A percentile compares a stretch with the other conserved stretches of the same genome.
Evolutionary conservation across 2,888 invertebrate species (phyloP).

Genomic region (Drosophila lutescens): DNA sequence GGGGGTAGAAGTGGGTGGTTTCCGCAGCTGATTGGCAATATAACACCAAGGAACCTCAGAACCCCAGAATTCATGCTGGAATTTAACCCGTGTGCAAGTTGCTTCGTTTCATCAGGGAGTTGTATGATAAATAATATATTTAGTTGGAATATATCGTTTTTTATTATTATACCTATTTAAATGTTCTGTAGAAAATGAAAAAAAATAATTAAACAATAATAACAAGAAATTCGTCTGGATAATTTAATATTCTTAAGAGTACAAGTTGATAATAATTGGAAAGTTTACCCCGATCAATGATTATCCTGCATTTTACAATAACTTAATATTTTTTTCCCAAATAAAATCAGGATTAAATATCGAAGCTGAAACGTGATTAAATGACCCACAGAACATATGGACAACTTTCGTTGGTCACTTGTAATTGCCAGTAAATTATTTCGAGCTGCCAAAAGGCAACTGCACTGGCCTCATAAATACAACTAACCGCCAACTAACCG

Average conservation of each 20-base stretch:
- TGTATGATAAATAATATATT: not conserved
- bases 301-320: no score
- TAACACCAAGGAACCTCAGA: constrained; percentile 47
- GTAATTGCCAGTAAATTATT: constrained; percentile 66
- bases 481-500: constrained; percentile 46
- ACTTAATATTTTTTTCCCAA: no score
- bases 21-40: constrained; percentile 64
- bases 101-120: not conserved
- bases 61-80: not conserved
- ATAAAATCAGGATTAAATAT: not conserved
- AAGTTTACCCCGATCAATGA: no score
- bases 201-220: no score
- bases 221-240: no score
- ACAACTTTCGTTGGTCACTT: constrained; percentile 31
- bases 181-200: no score
- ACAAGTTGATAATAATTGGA: no score
- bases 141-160: not conserved
- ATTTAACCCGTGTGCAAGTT: constrained; percentile 37
- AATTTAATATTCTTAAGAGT: no score
- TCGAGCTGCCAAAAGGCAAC: constrained; percentile 51
- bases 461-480: constrained; percentile 62
- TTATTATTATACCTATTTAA: no score
- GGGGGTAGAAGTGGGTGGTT: constrained; percentile 15
- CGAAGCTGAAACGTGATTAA: not conserved
- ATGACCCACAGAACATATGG: not conserved